These are phyloP conservation scores for Cremastinae sp. DNA, from an alignment of 2,888 invertebrate species.

Conservation along the genomic window DNA sequence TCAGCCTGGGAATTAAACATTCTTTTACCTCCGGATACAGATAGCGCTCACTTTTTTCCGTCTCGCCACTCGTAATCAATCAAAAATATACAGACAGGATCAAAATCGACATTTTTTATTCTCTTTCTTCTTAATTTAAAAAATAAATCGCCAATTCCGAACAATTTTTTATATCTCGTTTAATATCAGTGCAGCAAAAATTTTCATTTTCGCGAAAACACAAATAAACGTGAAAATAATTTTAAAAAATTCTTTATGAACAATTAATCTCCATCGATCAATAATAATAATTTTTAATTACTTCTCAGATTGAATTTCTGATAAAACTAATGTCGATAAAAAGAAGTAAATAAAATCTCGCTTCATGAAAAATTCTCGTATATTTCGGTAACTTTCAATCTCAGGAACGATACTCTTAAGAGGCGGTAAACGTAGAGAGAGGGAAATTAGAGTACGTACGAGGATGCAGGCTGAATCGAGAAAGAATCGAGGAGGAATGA, in stretches of 20 bases:
- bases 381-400: constrained; percentile 37
- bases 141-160: too few relatives aligned
- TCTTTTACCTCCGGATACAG: constrained; percentile 73
- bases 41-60: constrained; percentile 61
- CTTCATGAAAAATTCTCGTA: constrained; percentile 11
- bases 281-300: too few relatives aligned
- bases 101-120: constrained; percentile 5
- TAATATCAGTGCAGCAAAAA: too few relatives aligned
- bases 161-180: neutral
- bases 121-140: constrained; percentile 17
- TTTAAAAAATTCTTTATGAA: too few relatives aligned
- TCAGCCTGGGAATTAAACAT: constrained; percentile 73
- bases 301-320: too few relatives aligned
- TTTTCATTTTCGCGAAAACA: too few relatives aligned
- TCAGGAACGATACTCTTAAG: constrained; percentile 51
- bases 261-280: too few relatives aligned
- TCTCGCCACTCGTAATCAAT: constrained; percentile 76
- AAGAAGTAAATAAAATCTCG: neutral
- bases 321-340: neutral
- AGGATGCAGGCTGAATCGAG: constrained; percentile 37
- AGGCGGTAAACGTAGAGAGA: constrained; percentile 35
- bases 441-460: constrained; percentile 2
- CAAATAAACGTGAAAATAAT: too few relatives aligned
- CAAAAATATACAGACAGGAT: constrained; percentile 71
- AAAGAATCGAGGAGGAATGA: constrained; percentile 43